A percentile compares a stretch with the other conserved stretches of the same genome.
Evolutionary conservation across 1,140 invertebrate genomes (phyloP).

Genomic region (Parasteatoda tepidariorum): DNA sequence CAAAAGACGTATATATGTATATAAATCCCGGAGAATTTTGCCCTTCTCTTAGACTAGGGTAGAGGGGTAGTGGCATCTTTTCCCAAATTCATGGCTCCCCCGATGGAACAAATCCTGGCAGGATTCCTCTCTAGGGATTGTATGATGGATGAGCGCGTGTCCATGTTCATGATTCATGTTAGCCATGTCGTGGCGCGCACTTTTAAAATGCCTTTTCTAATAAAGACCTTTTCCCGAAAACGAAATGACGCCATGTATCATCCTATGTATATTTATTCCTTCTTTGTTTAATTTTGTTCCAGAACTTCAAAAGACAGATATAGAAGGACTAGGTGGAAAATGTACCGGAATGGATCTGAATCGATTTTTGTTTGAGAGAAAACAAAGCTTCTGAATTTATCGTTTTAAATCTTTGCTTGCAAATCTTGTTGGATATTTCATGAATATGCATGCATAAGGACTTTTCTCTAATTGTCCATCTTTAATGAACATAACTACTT

Average conservation of each 20-base stretch:
- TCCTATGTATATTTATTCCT: neutral
- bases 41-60: neutral
- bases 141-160: slow-evolving; percentile 39
- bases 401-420: too few relatives aligned
- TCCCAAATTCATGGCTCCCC: slow-evolving; percentile 1
- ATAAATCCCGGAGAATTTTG: slow-evolving; percentile 29
- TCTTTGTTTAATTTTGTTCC: neutral
- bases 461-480: too few relatives aligned
- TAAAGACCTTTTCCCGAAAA: slow-evolving; percentile 42
- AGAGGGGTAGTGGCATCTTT: slow-evolving; percentile 26
- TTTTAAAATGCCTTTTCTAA: slow-evolving; percentile 58
- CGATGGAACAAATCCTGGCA: neutral
- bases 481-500: too few relatives aligned
- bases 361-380: neutral
- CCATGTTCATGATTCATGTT: slow-evolving; percentile 40
- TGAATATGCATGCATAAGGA: too few relatives aligned
- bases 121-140: slow-evolving; percentile 13
- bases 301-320: neutral
- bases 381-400: neutral
- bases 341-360: neutral
- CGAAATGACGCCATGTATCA: slow-evolving; percentile 48
- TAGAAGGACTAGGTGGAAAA: neutral
- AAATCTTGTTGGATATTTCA: too few relatives aligned
- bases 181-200: slow-evolving; percentile 1
- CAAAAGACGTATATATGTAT: neutral